phyloP scores from a whole-genome alignment of 2,797 vertebrate genomes.

The Poeciliopsis paucimaculata region DNA sequence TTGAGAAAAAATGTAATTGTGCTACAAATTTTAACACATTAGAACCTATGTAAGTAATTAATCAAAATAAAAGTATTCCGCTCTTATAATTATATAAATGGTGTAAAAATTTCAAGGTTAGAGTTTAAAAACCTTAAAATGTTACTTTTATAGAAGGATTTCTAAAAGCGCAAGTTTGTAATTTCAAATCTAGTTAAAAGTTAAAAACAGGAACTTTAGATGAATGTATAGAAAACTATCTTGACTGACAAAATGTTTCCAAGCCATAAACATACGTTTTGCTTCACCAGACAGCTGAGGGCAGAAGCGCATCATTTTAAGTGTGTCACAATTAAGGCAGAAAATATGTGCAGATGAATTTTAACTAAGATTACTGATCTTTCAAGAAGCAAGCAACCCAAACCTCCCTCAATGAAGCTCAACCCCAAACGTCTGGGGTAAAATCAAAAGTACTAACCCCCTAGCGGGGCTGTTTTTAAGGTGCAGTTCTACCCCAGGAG shows the following conservation, averaged over 20 bases:
- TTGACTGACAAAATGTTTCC: not conserved
- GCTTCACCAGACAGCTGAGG: not conserved
- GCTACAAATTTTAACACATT: no score
- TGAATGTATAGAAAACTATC: not conserved
- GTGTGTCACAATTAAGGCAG: not conserved
- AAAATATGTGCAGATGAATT: not conserved
- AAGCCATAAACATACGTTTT: not conserved
- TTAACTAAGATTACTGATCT: not conserved
- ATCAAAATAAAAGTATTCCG: no score
- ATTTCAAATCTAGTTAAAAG: no score
- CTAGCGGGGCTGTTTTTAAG: not conserved
- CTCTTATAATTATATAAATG: no score
- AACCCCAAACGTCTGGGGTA: not conserved
- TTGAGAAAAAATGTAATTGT: no score
- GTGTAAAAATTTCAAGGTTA: no score
- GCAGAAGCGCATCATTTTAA: not conserved
- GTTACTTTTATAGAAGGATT: no score
- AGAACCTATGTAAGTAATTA: no score
- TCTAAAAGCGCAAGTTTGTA: no score
- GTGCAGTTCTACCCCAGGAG: not conserved
- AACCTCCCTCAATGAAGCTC: not conserved
- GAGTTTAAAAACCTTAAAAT: no score
- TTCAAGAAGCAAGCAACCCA: not conserved
- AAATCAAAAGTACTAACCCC: not conserved
- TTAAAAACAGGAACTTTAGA: no score